These are phyloP conservation scores for Cheumatopsyche charites DNA, from an alignment of 1,140 invertebrate genomes.

Conservation along the genomic window DNA sequence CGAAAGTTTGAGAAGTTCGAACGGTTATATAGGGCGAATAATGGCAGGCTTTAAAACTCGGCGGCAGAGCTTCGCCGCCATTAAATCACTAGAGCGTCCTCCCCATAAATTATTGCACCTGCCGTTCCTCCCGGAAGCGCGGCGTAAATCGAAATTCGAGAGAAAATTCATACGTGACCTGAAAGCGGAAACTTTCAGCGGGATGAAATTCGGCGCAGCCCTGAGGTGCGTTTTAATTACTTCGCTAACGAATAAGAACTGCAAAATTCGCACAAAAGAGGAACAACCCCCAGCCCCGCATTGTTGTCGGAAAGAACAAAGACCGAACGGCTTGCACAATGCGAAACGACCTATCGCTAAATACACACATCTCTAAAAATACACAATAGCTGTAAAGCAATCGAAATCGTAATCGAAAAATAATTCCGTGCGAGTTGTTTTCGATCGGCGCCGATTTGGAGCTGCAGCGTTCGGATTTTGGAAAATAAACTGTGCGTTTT, in stretches of 20 bases:
- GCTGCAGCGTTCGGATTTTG: too few relatives aligned
- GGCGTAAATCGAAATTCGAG: slow-evolving; percentile 30
- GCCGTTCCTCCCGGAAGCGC: slow-evolving; percentile 31
- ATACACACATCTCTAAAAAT: too few relatives aligned
- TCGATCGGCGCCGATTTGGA: too few relatives aligned
- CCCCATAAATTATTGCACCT: slow-evolving; percentile 38
- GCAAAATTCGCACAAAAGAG: too few relatives aligned
- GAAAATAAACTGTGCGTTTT: not conserved
- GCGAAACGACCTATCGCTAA: too few relatives aligned
- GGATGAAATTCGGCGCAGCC: not conserved
- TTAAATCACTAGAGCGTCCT: slow-evolving; percentile 31
- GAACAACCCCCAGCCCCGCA: too few relatives aligned
- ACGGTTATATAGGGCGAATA: not conserved
- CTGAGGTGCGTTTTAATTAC: not conserved
- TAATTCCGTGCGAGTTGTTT: too few relatives aligned
- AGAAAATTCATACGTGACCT: slow-evolving; percentile 31
- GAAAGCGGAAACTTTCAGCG: slow-evolving; percentile 6
- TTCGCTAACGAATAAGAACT: not conserved
- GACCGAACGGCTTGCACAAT: too few relatives aligned
- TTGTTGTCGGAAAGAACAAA: too few relatives aligned
- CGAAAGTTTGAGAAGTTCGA: slow-evolving; percentile 1
- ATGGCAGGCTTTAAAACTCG: slow-evolving; percentile 12
- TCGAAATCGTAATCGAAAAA: too few relatives aligned
- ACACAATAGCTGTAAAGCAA: too few relatives aligned
- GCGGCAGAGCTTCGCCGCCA: slow-evolving; percentile 24